A percentile compares a stretch with the other conserved stretches of the same genome.
These are phyloP conservation scores for Tapera naevia DNA, from an alignment of 2,797 vertebrate species.

Conservation along the genomic window DNA sequence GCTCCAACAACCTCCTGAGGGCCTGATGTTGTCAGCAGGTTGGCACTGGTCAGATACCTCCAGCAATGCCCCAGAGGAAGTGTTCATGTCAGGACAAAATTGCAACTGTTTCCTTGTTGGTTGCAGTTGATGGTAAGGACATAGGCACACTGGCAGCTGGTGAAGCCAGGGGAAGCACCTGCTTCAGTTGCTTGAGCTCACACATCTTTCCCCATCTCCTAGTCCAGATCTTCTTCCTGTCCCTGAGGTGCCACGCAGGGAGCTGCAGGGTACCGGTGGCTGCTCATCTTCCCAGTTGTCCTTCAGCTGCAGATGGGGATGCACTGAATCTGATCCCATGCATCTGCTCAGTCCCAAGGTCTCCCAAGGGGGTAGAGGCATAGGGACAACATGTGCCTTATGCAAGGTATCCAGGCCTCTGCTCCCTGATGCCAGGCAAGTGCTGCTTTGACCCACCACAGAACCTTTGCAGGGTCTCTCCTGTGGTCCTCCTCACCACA, in stretches of 20 bases:
- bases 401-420: accelerated
- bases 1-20: accelerated
- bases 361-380: accelerated
- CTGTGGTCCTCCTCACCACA: no score
- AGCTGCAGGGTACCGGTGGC: not conserved
- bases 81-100: not conserved
- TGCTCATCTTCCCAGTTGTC: accelerated
- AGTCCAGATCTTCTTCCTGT: not conserved
- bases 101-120: not conserved
- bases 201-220: not conserved
- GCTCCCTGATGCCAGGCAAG: not conserved
- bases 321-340: not conserved
- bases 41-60: not conserved
- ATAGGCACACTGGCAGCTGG: not conserved
- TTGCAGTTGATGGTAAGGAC: not conserved
- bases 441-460: not conserved
- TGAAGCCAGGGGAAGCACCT: not conserved
- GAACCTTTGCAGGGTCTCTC: not conserved
- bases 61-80: not conserved
- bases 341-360: accelerated
- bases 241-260: accelerated
- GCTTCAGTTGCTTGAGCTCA: not conserved
- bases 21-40: not conserved
- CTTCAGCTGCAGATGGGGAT: not conserved
- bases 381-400: accelerated